Evolutionary conservation across 2,113 vertebrate genomes (phyloP), one percentile per base, ranked within the genome.

Genomic region (Mola mola): DNA sequence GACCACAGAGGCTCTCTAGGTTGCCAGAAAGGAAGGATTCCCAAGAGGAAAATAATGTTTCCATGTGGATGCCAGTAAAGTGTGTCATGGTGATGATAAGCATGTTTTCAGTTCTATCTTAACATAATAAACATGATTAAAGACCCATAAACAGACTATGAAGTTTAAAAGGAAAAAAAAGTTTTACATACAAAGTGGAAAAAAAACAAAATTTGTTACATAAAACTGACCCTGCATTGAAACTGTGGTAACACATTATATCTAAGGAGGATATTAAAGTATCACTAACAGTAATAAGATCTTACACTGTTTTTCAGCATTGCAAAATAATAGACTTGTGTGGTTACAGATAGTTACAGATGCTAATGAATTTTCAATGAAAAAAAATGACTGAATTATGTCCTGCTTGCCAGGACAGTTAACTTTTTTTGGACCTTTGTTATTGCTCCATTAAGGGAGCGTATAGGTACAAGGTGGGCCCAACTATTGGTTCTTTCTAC

Each of bases 71-170:
- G 72, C 59, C 71, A 76, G 52, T 82, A 58, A 37, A 61, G 50
- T 49, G 78, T 58, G 74, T 81, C 73, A 64, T 80, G 78, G 78
- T 85, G 82, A 66, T 10, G 12, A 49, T 63, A 77, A 62, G 72
- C 69, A 61, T 86, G 78, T 79, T 87, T 87, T 50, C 43, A 81
- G 65, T 88, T 85, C 81, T 38, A 34, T 60, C 58, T 46, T 82
- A 78, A 83, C 72, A 83, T 79, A 84, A 86, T 83, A 87, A 71
- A 75, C 49, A 55, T 49, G 63, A 86, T 78, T 67, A 73, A 85
- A 87, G 50, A 53, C 28, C 60, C 20, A 42, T 57, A 63, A 85
- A 81, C 62, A 68, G 24, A 46, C 67, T 26, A 25, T 8, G n/a
- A 11, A 31, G 21, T 72, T 68, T 22, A 55, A 65, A 56, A 59